These are phyloP conservation scores for Muscicapa striata DNA, from an alignment of 2,797 vertebrate genomes.

Conservation along the genomic window DNA sequence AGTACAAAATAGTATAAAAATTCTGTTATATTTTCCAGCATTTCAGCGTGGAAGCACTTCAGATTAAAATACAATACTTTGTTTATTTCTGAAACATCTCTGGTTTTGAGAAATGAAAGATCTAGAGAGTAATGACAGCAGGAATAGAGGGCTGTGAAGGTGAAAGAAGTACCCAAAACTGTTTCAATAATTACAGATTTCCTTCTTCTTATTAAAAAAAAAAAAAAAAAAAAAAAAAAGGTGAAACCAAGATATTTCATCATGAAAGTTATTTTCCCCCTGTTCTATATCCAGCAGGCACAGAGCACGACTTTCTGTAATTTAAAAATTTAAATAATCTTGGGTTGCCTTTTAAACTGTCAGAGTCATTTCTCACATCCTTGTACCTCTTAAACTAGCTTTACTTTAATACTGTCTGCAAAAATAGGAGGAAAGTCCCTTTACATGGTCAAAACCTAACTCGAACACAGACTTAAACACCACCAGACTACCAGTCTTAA, in stretches of 20 bases:
- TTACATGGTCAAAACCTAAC: neutral
- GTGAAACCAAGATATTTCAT: neutral
- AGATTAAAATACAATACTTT: neutral
- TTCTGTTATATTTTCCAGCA: neutral
- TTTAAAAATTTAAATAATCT: neutral
- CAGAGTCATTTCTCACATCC: neutral
- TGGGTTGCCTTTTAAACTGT: neutral
- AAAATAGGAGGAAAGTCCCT: neutral
- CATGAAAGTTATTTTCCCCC: neutral
- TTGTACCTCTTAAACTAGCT: neutral
- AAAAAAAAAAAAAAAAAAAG: neutral
- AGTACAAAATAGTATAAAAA: neutral
- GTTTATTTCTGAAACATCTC: neutral
- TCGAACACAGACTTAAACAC: neutral
- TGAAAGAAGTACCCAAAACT: neutral
- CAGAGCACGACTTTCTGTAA: neutral
- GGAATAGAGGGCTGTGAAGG: neutral
- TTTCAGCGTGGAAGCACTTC: neutral
- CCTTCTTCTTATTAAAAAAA: neutral
- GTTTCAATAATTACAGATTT: neutral
- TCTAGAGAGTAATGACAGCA: neutral
- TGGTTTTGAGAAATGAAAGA: neutral
- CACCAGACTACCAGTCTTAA: neutral
- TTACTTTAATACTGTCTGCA: neutral
- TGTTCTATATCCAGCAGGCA: neutral